A percentile compares a stretch with the other conserved stretches of the same genome.
phyloP scores from a whole-genome alignment of 2,888 invertebrate genomes.

The Hypomecis atomaria region DNA sequence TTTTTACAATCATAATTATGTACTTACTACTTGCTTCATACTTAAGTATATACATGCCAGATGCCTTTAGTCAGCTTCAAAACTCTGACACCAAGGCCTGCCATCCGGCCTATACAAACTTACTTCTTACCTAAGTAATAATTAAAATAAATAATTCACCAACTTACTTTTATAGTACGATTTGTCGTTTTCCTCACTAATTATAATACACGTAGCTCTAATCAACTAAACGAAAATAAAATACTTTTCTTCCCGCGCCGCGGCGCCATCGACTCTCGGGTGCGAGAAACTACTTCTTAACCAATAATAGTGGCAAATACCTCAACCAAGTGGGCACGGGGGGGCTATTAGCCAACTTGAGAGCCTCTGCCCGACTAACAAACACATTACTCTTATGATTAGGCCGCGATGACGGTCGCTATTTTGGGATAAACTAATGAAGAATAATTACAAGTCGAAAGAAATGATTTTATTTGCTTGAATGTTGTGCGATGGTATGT shows the following conservation, averaged over 20 bases:
- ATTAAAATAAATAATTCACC: too few species aligned
- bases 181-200: too few species aligned
- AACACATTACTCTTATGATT: conserved; percentile 32
- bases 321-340: conserved; percentile 16
- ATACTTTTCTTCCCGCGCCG: not conserved
- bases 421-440: conserved; percentile 13
- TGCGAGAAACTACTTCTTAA: conserved; percentile 10
- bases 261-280: conserved; percentile 9
- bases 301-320: conserved; percentile 22
- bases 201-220: not conserved
- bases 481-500: too few species aligned
- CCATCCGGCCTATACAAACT: too few species aligned
- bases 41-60: too few species aligned
- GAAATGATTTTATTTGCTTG: too few species aligned
- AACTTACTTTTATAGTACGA: too few species aligned
- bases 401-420: conserved; percentile 16
- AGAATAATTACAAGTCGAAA: not conserved
- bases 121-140: too few species aligned
- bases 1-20: too few species aligned
- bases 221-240: not conserved
- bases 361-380: conserved; percentile 20
- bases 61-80: too few species aligned
- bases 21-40: too few species aligned
- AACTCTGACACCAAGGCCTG: too few species aligned
- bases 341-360: conserved; percentile 25